phyloP scores from a whole-genome alignment of 2,888 invertebrate genomes.

The Drosophila anomalata region DNA sequence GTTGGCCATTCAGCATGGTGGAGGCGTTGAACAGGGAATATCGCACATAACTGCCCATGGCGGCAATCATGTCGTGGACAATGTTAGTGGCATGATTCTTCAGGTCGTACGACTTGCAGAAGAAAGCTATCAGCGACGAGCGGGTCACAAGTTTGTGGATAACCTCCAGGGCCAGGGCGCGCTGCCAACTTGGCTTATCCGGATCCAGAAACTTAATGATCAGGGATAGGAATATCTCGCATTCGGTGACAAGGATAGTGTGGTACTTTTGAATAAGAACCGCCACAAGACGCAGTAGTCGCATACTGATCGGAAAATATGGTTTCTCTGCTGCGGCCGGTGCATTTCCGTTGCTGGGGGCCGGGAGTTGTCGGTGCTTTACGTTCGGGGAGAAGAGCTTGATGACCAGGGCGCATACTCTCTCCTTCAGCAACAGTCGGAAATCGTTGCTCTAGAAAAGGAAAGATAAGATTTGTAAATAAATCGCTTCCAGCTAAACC shows the following conservation, averaged over 20 bases:
- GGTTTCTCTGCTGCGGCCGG: slow-evolving; percentile 92
- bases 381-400: slow-evolving; percentile 99
- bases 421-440: slow-evolving; percentile 96
- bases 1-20: slow-evolving; percentile 77
- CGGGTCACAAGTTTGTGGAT: slow-evolving; percentile 96
- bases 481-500: background rate
- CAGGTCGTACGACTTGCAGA: slow-evolving; percentile 98
- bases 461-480: background rate
- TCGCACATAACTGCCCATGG: slow-evolving; percentile 96
- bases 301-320: slow-evolving; percentile 98
- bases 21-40: slow-evolving; percentile 89
- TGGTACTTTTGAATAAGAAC: slow-evolving; percentile 97
- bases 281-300: slow-evolving; percentile 95
- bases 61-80: slow-evolving; percentile 97
- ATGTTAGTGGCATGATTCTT: slow-evolving; percentile 96
- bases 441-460: slow-evolving; percentile 93
- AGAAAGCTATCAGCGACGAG: slow-evolving; percentile 92
- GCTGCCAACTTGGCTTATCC: slow-evolving; percentile 98
- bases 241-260: slow-evolving; percentile 96
- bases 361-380: slow-evolving; percentile 90
- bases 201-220: slow-evolving; percentile 98
- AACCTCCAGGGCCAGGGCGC: slow-evolving; percentile 97
- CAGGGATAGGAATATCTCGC: slow-evolving; percentile 98
- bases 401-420: slow-evolving; percentile 99
- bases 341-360: slow-evolving; percentile 85